Percentiles rank a stretch among this genome's conserved stretches.
phyloP scores from a whole-genome alignment of 2,113 vertebrate species.

The Onychostruthus taczanowskii region DNA sequence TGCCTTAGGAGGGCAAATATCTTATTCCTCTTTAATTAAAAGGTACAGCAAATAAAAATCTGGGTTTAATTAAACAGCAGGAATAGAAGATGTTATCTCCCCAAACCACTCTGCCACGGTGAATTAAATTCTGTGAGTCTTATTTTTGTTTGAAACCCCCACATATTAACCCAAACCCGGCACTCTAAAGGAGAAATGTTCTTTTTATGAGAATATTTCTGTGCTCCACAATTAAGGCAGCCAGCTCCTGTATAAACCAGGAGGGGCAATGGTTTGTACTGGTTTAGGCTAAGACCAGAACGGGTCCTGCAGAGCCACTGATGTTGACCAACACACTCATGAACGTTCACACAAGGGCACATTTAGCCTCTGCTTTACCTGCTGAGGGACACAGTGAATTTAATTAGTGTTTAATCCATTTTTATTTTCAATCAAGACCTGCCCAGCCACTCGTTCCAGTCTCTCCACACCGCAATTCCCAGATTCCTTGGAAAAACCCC shows the following conservation, averaged over 20 bases:
- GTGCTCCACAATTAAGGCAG: neutral
- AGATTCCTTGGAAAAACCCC: accelerated
- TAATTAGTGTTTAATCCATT: neutral
- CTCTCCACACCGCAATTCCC: accelerated
- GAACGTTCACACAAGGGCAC: accelerated
- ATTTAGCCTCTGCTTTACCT: neutral
- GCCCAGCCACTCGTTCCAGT: neutral
- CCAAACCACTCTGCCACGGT: neutral
- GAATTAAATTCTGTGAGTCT: neutral
- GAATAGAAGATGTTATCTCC: slow-evolving; percentile 20
- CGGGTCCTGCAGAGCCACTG: neutral
- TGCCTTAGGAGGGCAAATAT: slow-evolving; percentile 32
- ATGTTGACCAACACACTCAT: accelerated
- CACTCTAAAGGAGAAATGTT: neutral
- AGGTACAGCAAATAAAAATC: slow-evolving; percentile 52
- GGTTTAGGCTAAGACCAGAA: neutral
- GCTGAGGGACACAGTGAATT: neutral
- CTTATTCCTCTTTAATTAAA: slow-evolving; percentile 59
- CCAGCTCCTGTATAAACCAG: neutral
- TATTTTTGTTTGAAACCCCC: neutral
- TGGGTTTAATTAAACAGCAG: slow-evolving; percentile 44
- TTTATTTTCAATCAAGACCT: neutral
- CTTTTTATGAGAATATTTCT: neutral
- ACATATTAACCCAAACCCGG: neutral
- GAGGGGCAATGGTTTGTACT: neutral